A percentile compares a stretch with the other conserved stretches of the same genome.
These are phyloP conservation scores for Oryzias celebensis DNA, from an alignment of 2,113 vertebrate species.

Conservation along the genomic window DNA sequence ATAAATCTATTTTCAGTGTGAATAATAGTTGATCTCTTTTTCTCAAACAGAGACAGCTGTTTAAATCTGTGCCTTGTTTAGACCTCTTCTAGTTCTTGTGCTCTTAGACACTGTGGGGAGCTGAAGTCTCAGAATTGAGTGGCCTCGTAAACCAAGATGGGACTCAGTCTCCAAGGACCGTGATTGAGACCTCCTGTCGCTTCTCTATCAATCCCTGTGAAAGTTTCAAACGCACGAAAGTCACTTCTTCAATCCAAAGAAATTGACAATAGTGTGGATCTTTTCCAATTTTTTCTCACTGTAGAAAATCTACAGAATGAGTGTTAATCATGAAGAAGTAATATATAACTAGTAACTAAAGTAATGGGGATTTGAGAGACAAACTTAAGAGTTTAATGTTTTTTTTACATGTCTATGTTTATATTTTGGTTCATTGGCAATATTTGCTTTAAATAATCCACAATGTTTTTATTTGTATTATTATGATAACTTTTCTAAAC, in stretches of 20 bases:
- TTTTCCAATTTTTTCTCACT: constrained; percentile 17
- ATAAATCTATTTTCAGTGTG: constrained; percentile 5
- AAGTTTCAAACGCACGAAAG: constrained; percentile 17
- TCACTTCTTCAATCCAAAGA: constrained; percentile 29
- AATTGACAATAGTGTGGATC: constrained; percentile 3
- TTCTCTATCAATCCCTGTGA: constrained; percentile 26
- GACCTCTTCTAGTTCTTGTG: constrained; percentile 4
- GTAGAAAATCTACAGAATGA: too few species aligned
- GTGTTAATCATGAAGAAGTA: too few species aligned
- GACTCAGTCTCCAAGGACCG: constrained; percentile 32
- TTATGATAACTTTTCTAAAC: too few species aligned
- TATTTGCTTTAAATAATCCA: too few species aligned
- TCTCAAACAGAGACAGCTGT: background rate
- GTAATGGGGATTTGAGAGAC: too few species aligned
- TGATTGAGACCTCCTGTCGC: constrained; percentile 38
- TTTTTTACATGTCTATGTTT: too few species aligned
- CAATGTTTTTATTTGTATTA: too few species aligned
- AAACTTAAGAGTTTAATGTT: too few species aligned
- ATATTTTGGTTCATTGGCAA: too few species aligned
- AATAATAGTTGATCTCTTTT: constrained; percentile 7
- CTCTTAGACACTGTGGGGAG: background rate
- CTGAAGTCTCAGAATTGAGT: constrained; percentile 42
- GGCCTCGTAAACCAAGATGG: constrained; percentile 55
- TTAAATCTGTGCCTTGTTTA: constrained; percentile 4
- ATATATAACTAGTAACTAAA: too few species aligned